Base-by-base conservation (phyloP, 2,113 vertebrate species). In the Spea bombifrons region DNA sequence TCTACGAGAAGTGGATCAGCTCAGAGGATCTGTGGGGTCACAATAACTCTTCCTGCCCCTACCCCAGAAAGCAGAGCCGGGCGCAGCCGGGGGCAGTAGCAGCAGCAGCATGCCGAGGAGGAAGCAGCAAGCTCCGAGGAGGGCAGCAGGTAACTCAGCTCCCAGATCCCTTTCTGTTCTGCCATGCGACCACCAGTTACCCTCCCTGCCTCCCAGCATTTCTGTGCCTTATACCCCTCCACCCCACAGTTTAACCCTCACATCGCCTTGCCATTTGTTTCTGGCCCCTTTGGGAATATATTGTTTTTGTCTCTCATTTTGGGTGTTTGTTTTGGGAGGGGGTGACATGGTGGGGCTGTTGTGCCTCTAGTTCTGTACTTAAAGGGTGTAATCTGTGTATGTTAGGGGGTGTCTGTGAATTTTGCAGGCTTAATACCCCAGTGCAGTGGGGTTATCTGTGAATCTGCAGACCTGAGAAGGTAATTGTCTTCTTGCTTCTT, bases 61-160 rank as follows among this genome's bases (percentile, higher is more conserved):
- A 76, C 78, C 61, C 53, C 84, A 73, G 16, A 83, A 84, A 78
- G 66, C 73, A 53, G 78, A 81, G 77, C 78, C 69, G 69, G 75
- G 80, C 67, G 71, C 83, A 71, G 81, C 83, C 80, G 81, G 83
- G 78, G 78, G 82, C 82, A 8, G 83, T 46, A 82, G 87, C 85
- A 86, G 83, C 83, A 85, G 87, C 90, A 93, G 89, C 91, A 98
- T 98, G 97, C 97, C 97, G 92, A 92, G 97, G 92, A 96, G 96
- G 94, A 99, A 99, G 93, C 97, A 99, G 94, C 94, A 99, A 87
- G 96, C 96, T 93, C 97, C 97, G 85, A 92, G 96, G 92, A 96
- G 96, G 93, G 94, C 96, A 89, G 89, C 95, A 97, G 96, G 96
- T 98, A 98, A 30, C 30, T 30, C 30, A 30, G 30, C 90, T 7